A percentile compares a stretch with the other conserved stretches of the same genome.
These are phyloP conservation scores for Gallinago paraguaiae DNA, from an alignment of 2,113 vertebrate genomes.

Conservation along the genomic window DNA sequence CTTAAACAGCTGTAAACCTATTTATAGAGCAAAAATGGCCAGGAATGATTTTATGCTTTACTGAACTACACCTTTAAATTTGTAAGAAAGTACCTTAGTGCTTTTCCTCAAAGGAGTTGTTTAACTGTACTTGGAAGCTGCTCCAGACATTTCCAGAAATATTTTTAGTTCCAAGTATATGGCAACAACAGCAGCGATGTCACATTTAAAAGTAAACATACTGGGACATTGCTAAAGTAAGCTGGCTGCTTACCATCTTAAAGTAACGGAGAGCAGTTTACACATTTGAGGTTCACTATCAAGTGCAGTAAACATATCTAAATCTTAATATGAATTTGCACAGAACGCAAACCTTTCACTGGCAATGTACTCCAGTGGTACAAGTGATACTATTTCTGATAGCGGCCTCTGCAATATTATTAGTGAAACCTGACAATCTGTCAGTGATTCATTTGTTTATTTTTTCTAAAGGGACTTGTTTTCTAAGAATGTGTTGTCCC, in stretches of 20 bases:
- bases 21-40: conserved; percentile 22
- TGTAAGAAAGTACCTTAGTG: background rate
- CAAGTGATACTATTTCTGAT: background rate
- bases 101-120: background rate
- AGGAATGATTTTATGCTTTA: background rate
- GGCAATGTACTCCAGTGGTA: background rate
- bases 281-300: background rate
- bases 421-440: background rate
- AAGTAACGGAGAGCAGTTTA: background rate
- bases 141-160: background rate
- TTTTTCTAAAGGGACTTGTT: conserved; percentile 9
- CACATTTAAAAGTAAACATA: background rate
- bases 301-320: background rate
- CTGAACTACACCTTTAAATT: background rate
- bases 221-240: background rate
- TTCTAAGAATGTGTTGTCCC: conserved; percentile 44
- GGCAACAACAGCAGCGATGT: background rate
- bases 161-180: background rate
- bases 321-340: background rate
- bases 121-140: background rate
- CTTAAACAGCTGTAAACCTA: conserved; percentile 8
- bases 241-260: background rate
- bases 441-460: background rate
- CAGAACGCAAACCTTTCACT: background rate
- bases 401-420: background rate